Base-by-base conservation (phyloP, 2,113 vertebrate species). In the Stomatorhinus ivindoensis region DNA sequence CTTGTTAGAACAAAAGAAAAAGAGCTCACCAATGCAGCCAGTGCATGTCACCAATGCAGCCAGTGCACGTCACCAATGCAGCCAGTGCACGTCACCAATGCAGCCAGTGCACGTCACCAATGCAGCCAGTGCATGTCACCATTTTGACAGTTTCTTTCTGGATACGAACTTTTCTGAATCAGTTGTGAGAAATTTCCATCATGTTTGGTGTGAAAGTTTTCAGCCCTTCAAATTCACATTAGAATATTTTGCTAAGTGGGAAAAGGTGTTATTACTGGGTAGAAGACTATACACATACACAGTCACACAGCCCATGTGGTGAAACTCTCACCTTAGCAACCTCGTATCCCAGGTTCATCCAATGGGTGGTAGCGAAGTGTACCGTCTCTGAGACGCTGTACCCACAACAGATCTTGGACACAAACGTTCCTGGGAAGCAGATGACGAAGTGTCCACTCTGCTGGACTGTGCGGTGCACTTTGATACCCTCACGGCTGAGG, bases 331-430 rank as follows among this genome's bases (percentile, higher is more conserved):
- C 97, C 97, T 97, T 97, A 93, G 97, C 97, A 83, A 97, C 97
- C 96, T 97, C 96, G 89, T 97, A 97, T 90, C 97, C 97, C 95
- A 96, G 96, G 61, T 96, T 97, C 89, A 97, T 96, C 97, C 97
- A 97, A 96, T 97, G 96, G 94, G 96, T 96, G 95, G 96, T 97
- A 94, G 97, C 97, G 92, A 97, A 98, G 96, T 97, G 97, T 95
- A 98, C 97, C 4, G 97, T 97, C 95, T 98, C 97, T 2, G 97
- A 98, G 92, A 98, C 97, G 88, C 96, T 98, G 93, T 98, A 97
- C 91, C 97, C 97, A 91, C 97, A 97, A 94, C 97, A 97, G 92
- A 98, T 96, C 96, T 97, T 97, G 93, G 97, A 97, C 94, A 97
- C 97, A 91, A 97, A 98, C 93, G 97, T 96, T 88, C 97, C 97